These are phyloP conservation scores for Takifugu flavidus DNA, from an alignment of 2,113 vertebrate genomes.

Conservation along the genomic window DNA sequence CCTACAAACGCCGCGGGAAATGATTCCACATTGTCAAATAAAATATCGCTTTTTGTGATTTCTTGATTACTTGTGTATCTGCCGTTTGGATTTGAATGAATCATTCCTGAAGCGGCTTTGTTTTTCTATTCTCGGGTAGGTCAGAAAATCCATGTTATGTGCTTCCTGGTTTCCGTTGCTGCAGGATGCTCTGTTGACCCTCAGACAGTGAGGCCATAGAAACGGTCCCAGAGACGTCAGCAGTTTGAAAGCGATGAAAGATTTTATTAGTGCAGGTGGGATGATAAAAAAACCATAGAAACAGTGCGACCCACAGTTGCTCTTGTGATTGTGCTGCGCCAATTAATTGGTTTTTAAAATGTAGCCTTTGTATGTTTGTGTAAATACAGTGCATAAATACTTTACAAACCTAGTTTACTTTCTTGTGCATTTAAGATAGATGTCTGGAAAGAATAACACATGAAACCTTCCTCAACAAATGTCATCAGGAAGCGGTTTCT, in stretches of 20 bases:
- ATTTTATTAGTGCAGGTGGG: constrained; percentile 49
- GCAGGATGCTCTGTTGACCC: no score
- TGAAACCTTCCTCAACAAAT: constrained; percentile 16
- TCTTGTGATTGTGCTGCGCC: constrained; percentile 21
- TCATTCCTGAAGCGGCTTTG: background rate
- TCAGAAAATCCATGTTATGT: no score
- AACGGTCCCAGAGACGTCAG: constrained; percentile 43
- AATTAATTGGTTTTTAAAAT: background rate
- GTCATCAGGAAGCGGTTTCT: constrained; percentile 47
- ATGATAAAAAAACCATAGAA: constrained; percentile 53
- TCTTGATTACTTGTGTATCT: constrained; percentile 5
- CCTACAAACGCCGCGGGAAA: constrained; percentile 17
- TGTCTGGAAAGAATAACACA: background rate
- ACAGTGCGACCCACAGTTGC: constrained; percentile 24
- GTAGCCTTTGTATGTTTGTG: constrained; percentile 31
- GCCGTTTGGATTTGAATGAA: background rate
- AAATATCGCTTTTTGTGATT: constrained; percentile 1
- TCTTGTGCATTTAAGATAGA: constrained; percentile 37
- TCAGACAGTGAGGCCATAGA: no score
- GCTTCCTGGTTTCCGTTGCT: no score
- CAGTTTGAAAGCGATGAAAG: constrained; percentile 53
- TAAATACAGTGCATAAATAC: constrained; percentile 5
- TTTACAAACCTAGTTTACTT: constrained; percentile 1
- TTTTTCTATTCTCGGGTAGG: no score
- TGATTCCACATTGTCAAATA: background rate